Percentiles rank a stretch among this genome's conserved stretches.
Conservation (phyloP, 2,888 invertebrate genomes). For the Acrobasis repandana region DNA sequence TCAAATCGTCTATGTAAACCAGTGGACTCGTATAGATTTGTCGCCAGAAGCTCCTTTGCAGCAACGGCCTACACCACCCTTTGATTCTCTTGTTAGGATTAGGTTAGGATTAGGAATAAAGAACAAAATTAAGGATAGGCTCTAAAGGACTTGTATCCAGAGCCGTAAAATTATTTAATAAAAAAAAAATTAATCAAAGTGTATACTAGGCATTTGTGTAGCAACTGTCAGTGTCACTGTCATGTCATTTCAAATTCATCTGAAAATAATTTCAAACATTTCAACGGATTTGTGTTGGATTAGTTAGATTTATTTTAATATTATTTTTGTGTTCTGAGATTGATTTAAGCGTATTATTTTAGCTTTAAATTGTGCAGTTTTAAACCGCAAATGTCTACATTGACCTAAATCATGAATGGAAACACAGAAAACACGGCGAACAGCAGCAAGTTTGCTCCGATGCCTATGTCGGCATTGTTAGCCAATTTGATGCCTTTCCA, state of each 20-base stretch:
- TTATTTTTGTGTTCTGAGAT: conserved; percentile 5
- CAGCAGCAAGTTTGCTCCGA: conserved; percentile 71
- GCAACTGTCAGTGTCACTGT: conserved; percentile 15
- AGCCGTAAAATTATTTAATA: no score
- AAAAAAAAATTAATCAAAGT: no score
- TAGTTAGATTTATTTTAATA: not conserved
- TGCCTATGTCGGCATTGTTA: conserved; percentile 74
- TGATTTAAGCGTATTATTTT: not conserved
- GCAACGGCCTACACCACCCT: no score
- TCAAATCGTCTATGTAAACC: no score
- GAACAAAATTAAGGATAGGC: no score
- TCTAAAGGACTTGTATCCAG: no score
- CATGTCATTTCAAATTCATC: not conserved
- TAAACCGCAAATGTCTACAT: not conserved
- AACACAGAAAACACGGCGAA: conserved; percentile 68
- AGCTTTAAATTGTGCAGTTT: not conserved
- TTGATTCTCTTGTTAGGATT: no score
- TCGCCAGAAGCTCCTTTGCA: no score
- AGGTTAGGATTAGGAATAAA: no score
- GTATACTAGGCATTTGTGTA: no score
- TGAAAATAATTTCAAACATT: conserved; percentile 19
- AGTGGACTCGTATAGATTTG: no score
- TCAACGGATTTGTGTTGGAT: conserved; percentile 26
- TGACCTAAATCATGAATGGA: conserved; percentile 51
- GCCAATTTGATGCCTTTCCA: conserved; percentile 67